phyloP scores from a whole-genome alignment of 2,888 invertebrate species.

The Megaustenia siamemsis region DNA sequence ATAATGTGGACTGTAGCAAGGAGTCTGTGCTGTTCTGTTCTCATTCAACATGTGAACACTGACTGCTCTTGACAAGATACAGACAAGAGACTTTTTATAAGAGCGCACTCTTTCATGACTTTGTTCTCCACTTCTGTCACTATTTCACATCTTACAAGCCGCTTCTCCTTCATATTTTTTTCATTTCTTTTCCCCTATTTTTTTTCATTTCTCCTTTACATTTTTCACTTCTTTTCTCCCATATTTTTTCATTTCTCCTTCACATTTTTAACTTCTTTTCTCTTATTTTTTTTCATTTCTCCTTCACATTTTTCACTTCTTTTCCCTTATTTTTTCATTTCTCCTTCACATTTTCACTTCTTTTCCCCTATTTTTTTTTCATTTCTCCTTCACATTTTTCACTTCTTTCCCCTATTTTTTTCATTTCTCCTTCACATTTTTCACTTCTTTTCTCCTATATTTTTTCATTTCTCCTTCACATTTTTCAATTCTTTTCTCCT shows the following conservation, averaged over 20 bases:
- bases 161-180: neutral
- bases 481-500: neutral
- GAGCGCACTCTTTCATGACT: no score
- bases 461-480: neutral
- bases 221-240: neutral
- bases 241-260: neutral
- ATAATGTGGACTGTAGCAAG: no score
- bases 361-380: neutral
- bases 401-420: neutral
- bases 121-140: no score
- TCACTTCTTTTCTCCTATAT: neutral
- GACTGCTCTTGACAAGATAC: no score
- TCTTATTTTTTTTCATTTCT: neutral
- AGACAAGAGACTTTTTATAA: no score
- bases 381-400: neutral
- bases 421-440: neutral
- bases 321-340: neutral
- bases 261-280: neutral
- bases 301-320: neutral
- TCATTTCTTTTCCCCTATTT: neutral
- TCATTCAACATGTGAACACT: no score
- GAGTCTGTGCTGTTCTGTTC: no score
- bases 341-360: neutral
- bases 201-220: neutral
- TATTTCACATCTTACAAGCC: no score